Evolutionary conservation across 2,888 invertebrate genomes (phyloP).

Genomic region (Steromphala cineraria): DNA sequence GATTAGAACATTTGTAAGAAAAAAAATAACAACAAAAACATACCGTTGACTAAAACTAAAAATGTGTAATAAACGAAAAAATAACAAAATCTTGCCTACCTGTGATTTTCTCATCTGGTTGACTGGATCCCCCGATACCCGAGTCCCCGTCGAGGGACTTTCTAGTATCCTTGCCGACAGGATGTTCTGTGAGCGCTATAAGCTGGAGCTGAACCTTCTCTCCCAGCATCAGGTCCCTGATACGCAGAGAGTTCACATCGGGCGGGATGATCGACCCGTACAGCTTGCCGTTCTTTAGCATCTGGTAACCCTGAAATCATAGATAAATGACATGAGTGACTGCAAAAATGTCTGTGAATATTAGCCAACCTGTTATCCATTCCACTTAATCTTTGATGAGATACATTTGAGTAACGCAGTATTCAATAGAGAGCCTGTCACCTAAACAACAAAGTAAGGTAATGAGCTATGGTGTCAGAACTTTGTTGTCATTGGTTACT

Average conservation of each 20-base stretch:
- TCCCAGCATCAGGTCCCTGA: constrained; percentile 72
- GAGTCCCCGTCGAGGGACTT: constrained; percentile 42
- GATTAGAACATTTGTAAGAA: too few species aligned
- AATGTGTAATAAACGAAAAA: too few species aligned
- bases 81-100: background rate
- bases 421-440: too few species aligned
- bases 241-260: constrained; percentile 70
- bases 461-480: too few species aligned
- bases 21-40: too few species aligned
- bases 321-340: background rate
- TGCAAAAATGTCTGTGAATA: background rate
- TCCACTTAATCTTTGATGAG: too few species aligned
- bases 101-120: constrained; percentile 37
- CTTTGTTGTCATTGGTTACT: too few species aligned
- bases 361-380: too few species aligned
- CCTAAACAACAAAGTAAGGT: too few species aligned
- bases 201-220: constrained; percentile 73
- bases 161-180: constrained; percentile 61
- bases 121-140: constrained; percentile 50
- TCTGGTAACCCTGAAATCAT: constrained; percentile 71
- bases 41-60: too few species aligned
- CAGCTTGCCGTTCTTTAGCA: constrained; percentile 73
- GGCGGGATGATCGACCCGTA: constrained; percentile 74
- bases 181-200: constrained; percentile 74
- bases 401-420: too few species aligned